Base-by-base conservation (phyloP, 2,888 invertebrate genomes). In the Lepidocyrtinus sp. region DNA sequence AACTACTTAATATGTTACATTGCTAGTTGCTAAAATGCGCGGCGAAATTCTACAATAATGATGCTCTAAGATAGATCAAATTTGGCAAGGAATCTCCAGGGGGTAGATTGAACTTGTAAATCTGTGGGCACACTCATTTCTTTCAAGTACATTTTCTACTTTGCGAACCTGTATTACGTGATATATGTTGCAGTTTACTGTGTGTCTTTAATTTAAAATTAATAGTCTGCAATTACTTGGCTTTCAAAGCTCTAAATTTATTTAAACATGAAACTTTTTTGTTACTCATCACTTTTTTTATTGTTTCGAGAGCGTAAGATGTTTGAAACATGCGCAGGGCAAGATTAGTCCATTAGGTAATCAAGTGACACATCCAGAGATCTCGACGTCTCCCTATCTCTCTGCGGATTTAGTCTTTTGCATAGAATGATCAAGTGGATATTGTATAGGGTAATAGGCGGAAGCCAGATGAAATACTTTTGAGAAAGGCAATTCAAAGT, bases 41-140 rank as follows among this genome's bases (percentile, higher is more conserved):
- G n/a, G n/a, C n/a, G 17, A 55, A 55, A n/a, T 55, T 55, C 17
- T 55, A 3, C 7, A 5, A 55, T 55, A 12, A 17, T n/a, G 55
- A 55, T 55, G 55, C 17, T 55, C 7, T 3, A 55, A 62, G 27
- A 46, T 26, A 55, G 17, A 63, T 62, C 64, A 64, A 75, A 69
- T 50, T 69, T 63, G 75, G 62, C 75, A 69, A 75, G 69, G 36
- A 61, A n/a, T 46, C 73, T 25, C 46, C 67, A 73, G 78, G 78
- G 72, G 78, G 78, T 73, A 78, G 68, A 73, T 78, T 73, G 78
- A 73, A 62, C 78, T 55, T 17, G 55, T 55, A 55, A 55, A n/a
- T 55, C n/a, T n/a, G n/a, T n/a, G n/a, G n/a, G n/a, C n/a, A n/a
- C n/a, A n/a, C n/a, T n/a, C n/a, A n/a, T n/a, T n/a, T n/a, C n/a